phyloP scores from a whole-genome alignment of 1,140 invertebrate genomes.

The Orussus abietinus region DNA sequence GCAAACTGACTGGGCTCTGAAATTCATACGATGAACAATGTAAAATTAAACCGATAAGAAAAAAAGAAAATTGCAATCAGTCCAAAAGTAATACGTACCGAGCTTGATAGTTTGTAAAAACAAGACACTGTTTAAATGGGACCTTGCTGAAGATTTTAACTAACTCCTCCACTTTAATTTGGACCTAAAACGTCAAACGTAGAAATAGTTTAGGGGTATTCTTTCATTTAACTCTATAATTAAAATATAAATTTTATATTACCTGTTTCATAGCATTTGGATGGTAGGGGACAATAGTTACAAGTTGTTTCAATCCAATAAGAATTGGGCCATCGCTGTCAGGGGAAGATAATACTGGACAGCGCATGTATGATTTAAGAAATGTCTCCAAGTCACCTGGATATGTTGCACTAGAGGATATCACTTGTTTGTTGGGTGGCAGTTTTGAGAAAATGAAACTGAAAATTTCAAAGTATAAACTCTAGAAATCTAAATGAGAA shows the following conservation, averaged over 20 bases:
- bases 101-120: constrained; percentile 86
- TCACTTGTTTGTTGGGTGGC: constrained; percentile 79
- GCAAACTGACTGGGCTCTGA: constrained; percentile 66
- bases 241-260: constrained; percentile 35
- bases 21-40: constrained; percentile 11
- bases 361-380: constrained; percentile 74
- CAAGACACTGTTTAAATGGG: constrained; percentile 82
- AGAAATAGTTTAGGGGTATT: constrained; percentile 1
- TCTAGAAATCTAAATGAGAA: constrained; percentile 16
- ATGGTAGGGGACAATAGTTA: constrained; percentile 57
- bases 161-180: constrained; percentile 69
- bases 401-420: constrained; percentile 94
- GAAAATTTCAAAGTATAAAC: constrained; percentile 33
- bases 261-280: constrained; percentile 63
- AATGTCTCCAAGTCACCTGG: constrained; percentile 69
- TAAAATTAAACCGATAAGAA: constrained; percentile 8
- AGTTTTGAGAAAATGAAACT: constrained; percentile 72
- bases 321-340: constrained; percentile 61
- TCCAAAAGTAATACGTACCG: constrained; percentile 56
- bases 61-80: constrained; percentile 8
- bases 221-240: constrained; percentile 36
- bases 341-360: constrained; percentile 70
- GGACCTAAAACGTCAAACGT: constrained; percentile 41
- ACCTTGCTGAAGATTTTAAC: constrained; percentile 66
- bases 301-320: constrained; percentile 75